Percentiles rank a stretch among this genome's conserved stretches.
Evolutionary conservation across 2,113 vertebrate species (phyloP).

Genomic region (Takifugu flavidus): DNA sequence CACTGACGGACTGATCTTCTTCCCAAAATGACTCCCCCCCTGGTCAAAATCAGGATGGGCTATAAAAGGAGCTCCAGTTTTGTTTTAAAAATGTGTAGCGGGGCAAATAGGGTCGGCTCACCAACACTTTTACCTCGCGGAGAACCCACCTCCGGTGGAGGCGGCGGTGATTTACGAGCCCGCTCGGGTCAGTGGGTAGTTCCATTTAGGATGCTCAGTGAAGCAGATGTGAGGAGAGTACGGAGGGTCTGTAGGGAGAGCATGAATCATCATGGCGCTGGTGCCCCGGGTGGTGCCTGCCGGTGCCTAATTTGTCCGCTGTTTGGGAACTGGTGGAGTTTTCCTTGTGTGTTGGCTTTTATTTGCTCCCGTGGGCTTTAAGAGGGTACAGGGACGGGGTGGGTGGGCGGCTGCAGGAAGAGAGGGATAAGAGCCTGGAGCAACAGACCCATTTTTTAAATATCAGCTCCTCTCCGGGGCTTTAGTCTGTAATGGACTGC

Average conservation of each 20-base stretch:
- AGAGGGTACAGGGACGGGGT: slow-evolving; percentile 9
- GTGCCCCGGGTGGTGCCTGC: slow-evolving; percentile 9
- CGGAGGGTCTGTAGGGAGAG: slow-evolving; percentile 34
- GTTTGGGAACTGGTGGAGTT: slow-evolving; percentile 21
- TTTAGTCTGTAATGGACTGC: slow-evolving; percentile 31
- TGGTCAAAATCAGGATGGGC: not conserved
- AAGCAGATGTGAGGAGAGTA: slow-evolving; percentile 41
- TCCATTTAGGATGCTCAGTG: slow-evolving; percentile 48
- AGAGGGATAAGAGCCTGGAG: slow-evolving; percentile 34
- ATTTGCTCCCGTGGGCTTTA: not conserved
- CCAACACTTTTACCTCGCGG: slow-evolving; percentile 45
- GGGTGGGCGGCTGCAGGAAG: slow-evolving; percentile 33
- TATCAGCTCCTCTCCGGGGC: slow-evolving; percentile 27
- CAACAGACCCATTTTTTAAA: slow-evolving; percentile 36
- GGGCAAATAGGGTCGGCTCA: slow-evolving; percentile 5
- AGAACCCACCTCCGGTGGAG: slow-evolving; percentile 45
- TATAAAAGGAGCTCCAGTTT: not conserved
- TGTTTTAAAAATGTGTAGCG: not conserved
- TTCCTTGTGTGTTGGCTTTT: not conserved
- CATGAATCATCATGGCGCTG: slow-evolving; percentile 37
- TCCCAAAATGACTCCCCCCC: no score
- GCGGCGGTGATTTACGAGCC: slow-evolving; percentile 47
- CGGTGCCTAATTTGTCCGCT: slow-evolving; percentile 26
- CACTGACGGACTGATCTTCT: no score
- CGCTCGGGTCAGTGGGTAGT: slow-evolving; percentile 53